Base-by-base conservation (phyloP, 2,888 invertebrate genomes). In the Resseliella maxima region DNA sequence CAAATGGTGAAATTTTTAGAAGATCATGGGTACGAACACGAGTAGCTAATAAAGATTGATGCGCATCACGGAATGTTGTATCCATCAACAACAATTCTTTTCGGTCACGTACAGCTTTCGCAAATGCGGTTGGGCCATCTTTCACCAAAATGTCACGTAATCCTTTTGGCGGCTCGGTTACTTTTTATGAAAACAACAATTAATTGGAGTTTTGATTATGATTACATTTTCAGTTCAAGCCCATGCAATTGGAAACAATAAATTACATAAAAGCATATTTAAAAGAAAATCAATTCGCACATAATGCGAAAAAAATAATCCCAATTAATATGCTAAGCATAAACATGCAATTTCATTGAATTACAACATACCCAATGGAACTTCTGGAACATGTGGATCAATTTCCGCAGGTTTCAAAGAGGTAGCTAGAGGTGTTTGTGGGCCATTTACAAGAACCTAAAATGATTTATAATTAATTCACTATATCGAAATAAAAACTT, bases 31-130 rank as follows among this genome's bases (percentile, higher is more conserved):
- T 96, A 45, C 99, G 93, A 8, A 99, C 96, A 87, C 99, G 93
- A 0, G 99, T 99, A 0, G 99, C 99, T 87, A 99, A 91, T 24
- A 99, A 92, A 0, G 98, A 98, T 91, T 99, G 99, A 92, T 99
- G 99, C 10, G 99, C 99, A 91, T 99, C 99, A 86, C 99, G 93
- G 93, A 95, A 98, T 0, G 99, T 99, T 0, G 99, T 99, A 92
- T 99, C 99, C 97, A 98, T 99, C 85, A 99, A 93, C 36, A 99
- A 93, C 0, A 99, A 93, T 0, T 97, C 96, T 89, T 96, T 95
- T 90, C 97, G 93, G 5, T 95, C 92, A 0, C 99, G 93, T 0
- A 99, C 96, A 0, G 98, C 98, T 90, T 97, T 98, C 0, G 99
- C 99, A 91, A 99, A 99, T 0, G 95, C 99, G 89, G 96, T 96